A percentile compares a stretch with the other conserved stretches of the same genome.
Evolutionary conservation across 2,797 vertebrate species (phyloP).

Genomic region (Vultur gryphus): DNA sequence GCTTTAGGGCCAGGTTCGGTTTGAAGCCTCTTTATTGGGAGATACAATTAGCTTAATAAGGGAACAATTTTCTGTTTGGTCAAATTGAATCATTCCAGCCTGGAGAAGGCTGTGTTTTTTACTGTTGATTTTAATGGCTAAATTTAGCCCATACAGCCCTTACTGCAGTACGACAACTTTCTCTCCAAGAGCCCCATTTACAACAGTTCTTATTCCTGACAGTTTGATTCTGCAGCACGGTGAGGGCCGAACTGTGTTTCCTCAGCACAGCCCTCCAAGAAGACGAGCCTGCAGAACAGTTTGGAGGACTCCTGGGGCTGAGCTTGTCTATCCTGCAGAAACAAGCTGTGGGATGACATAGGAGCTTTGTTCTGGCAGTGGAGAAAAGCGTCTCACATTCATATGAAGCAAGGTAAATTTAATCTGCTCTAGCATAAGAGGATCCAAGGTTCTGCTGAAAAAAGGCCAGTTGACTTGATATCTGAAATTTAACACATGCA

Average conservation of each 20-base stretch:
- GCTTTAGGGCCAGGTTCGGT: background rate
- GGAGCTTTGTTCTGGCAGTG: background rate
- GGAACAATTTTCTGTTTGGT: background rate
- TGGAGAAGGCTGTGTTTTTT: background rate
- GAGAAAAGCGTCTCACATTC: background rate
- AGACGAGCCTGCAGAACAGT: background rate
- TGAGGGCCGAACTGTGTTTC: accelerated
- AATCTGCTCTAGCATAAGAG: background rate
- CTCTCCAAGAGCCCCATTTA: background rate
- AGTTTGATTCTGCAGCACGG: background rate
- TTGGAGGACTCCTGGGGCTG: background rate
- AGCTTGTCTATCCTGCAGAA: background rate
- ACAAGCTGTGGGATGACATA: background rate
- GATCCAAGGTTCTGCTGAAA: background rate
- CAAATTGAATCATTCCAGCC: background rate
- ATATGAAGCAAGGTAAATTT: background rate
- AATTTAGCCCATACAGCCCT: background rate
- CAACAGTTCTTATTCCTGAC: background rate
- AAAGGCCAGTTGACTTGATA: background rate
- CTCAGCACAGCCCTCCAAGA: background rate
- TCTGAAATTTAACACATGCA: background rate
- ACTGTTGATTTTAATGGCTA: slow-evolving; percentile 11
- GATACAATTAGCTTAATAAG: background rate
- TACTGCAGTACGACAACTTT: background rate
- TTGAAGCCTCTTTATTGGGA: background rate